Evolutionary conservation across 2,113 vertebrate species (phyloP).

Genomic region (Pseudorhombus dupliciocellatus): DNA sequence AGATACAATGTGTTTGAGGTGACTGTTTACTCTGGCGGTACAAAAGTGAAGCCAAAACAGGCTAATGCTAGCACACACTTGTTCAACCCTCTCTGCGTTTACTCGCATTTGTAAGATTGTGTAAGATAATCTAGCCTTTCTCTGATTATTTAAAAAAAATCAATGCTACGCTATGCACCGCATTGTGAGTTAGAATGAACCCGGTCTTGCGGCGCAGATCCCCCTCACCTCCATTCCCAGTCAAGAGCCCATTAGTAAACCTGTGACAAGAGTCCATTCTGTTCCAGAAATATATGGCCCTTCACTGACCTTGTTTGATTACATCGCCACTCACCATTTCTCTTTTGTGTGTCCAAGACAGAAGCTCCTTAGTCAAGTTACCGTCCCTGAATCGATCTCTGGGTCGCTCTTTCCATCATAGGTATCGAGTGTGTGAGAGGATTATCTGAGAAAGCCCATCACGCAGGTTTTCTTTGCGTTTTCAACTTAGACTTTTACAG

Average conservation of each 20-base stretch:
- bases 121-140: too few relatives aligned
- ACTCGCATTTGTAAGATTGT: too few relatives aligned
- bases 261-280: constrained; percentile 63
- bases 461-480: constrained; percentile 27
- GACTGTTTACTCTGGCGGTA: too few relatives aligned
- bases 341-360: constrained; percentile 59
- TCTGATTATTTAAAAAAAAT: too few relatives aligned
- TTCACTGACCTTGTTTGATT: constrained; percentile 70
- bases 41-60: too few relatives aligned
- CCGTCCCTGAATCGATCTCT: constrained; percentile 48
- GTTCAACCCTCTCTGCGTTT: too few relatives aligned
- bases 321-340: constrained; percentile 62
- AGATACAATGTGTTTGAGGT: too few relatives aligned
- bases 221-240: constrained; percentile 37
- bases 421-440: constrained; percentile 23
- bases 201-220: constrained; percentile 41
- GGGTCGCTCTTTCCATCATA: constrained; percentile 44
- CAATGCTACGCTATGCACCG: too few relatives aligned
- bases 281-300: constrained; percentile 65
- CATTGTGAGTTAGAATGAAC: constrained; percentile 44
- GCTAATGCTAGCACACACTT: too few relatives aligned
- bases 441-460: constrained; percentile 31
- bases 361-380: constrained; percentile 46
- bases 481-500: background rate
- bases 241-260: constrained; percentile 71